Base-by-base conservation (phyloP, 2,113 vertebrate genomes). In the Falco punctatus region DNA sequence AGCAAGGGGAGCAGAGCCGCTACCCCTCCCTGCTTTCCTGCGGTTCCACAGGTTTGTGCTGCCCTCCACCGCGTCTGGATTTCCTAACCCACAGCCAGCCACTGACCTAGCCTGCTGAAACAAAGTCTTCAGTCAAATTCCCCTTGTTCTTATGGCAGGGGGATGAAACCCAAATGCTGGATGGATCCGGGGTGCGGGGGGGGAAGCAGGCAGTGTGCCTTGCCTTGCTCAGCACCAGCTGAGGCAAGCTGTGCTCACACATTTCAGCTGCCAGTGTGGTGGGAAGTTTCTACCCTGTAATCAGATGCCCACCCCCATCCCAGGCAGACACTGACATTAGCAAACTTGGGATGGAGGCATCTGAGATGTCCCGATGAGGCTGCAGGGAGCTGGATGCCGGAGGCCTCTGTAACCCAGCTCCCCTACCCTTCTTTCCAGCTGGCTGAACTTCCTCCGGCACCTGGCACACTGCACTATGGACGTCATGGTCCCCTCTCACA, bases 401-500 rank as follows among this genome's bases (percentile, higher is more conserved):
- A 44, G 19, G 44, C 6, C 24, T 65, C 49, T 2, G 1, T 32
- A 62, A 59, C 6, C 11, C 64, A 73, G 1, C 17, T 27, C 52
- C 38, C n/a, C 57, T 40, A 11, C 58, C 42, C 75, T 75, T 46
- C 27, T 81, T 86, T 80, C 52, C 62, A 72, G 16, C 26, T 80
- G 52, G 21, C 21, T 54, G 24, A 69, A 80, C 33, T 20, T 48
- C n/a, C 24, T 19, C 21, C 0, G 1, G 42, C n/a, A 71, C 40
- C 22, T 10, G 8, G 13, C 32, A 17, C 0, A 0, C 23, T 58
- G 48, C 1, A 4, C 46, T 38, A 10, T 1, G 2, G 35, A 38
- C 2, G 0, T 13, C 5, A 3, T 0, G 0, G 16, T 33, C 16
- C n/a, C 10, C n/a, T 59, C n/a, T 38, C 24, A 22, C 2, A 1